These are phyloP conservation scores for Diploscapter pachys DNA, from an alignment of 1,140 invertebrate genomes.

Conservation along the genomic window DNA sequence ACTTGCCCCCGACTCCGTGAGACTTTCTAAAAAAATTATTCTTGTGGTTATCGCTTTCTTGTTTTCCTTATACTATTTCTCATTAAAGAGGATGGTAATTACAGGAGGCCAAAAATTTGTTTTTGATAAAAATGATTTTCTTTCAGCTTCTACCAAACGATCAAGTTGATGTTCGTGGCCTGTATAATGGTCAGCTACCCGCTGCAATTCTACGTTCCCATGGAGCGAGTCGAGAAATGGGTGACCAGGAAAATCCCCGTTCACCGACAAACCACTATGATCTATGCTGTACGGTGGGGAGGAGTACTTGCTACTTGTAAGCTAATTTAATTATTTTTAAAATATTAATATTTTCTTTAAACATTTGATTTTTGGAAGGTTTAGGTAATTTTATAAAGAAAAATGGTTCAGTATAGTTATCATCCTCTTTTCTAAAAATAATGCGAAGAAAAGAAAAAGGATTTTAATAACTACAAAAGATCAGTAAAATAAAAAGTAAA, in stretches of 20 bases:
- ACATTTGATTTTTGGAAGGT: not conserved
- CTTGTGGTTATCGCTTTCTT: not conserved
- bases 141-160: slow-evolving; percentile 54
- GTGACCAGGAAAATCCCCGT: slow-evolving; percentile 48
- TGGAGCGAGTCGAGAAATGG: slow-evolving; percentile 55
- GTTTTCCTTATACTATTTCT: not conserved
- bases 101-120: not conserved
- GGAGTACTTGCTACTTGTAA: slow-evolving; percentile 49
- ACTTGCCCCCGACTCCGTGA: slow-evolving; percentile 44
- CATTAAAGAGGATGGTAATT: too few relatives aligned
- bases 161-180: slow-evolving; percentile 51
- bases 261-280: slow-evolving; percentile 43
- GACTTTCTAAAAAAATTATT: not conserved
- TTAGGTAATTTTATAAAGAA: not conserved
- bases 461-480: not conserved
- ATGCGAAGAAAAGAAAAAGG: not conserved
- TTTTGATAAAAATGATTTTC: not conserved
- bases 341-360: not conserved
- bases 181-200: slow-evolving; percentile 54
- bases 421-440: not conserved
- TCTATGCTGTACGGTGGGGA: slow-evolving; percentile 46
- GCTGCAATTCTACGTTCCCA: slow-evolving; percentile 53
- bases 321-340: not conserved
- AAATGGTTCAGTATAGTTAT: not conserved
- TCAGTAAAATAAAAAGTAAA: not conserved